Evolutionary conservation across 2,113 vertebrate species (phyloP).

Genomic region (Sylvietta virens): DNA sequence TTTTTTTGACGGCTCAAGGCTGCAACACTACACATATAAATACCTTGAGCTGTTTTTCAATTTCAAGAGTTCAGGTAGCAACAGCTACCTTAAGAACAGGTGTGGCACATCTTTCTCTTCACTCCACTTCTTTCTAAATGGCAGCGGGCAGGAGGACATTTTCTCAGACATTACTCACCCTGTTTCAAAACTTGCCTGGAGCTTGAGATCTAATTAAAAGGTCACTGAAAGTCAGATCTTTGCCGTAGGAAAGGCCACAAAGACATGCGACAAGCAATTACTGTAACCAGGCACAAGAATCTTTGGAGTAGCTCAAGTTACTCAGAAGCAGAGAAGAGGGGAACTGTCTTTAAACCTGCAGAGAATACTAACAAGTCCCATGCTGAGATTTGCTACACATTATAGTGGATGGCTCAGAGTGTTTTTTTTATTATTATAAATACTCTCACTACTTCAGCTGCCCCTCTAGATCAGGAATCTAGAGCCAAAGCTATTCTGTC

Average conservation of each 20-base stretch:
- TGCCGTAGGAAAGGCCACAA: neutral
- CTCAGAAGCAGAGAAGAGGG: neutral
- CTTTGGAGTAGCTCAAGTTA: neutral
- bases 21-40: neutral
- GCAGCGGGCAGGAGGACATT: neutral
- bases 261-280: neutral
- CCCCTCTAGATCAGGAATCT: neutral
- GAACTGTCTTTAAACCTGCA: neutral
- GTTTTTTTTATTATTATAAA: neutral
- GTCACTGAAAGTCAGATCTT: slow-evolving; percentile 37
- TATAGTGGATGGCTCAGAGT: neutral
- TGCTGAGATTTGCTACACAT: neutral
- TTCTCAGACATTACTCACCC: slow-evolving; percentile 33
- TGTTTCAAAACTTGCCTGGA: slow-evolving; percentile 8
- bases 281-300: neutral
- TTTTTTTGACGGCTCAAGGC: neutral
- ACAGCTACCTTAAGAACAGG: neutral
- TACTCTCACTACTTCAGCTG: neutral
- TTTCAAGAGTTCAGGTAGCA: neutral
- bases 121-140: slow-evolving; percentile 4
- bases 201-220: slow-evolving; percentile 24
- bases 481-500: neutral
- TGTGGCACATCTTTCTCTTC: slow-evolving; percentile 41
- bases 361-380: neutral
- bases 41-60: neutral